phyloP scores from a whole-genome alignment of 2,797 vertebrate genomes.

The Tachyglossus aculeatus region DNA sequence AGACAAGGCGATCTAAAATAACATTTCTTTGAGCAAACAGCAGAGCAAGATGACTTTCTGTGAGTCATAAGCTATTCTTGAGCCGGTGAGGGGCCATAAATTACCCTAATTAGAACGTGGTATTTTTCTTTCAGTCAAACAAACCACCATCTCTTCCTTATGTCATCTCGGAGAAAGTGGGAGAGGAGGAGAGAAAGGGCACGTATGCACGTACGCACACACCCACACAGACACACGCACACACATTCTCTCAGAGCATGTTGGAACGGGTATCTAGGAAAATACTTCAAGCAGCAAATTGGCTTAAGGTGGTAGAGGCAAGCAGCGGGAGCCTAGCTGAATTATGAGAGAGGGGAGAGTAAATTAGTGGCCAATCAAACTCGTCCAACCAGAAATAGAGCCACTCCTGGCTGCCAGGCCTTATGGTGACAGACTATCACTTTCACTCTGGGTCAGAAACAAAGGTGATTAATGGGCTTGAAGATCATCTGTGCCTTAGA shows the following conservation, averaged over 20 bases:
- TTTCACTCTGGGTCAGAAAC: constrained; percentile 42
- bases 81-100: constrained; percentile 64
- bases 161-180: constrained; percentile 48
- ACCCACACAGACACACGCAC: not conserved
- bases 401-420: constrained; percentile 74
- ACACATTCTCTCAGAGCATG: not conserved
- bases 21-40: constrained; percentile 56
- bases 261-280: constrained; percentile 54
- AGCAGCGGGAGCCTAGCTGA: constrained; percentile 36
- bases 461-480: constrained; percentile 43
- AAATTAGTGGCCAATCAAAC: constrained; percentile 66
- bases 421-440: constrained; percentile 50
- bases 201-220: not conserved
- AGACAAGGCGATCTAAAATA: constrained; percentile 36
- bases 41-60: constrained; percentile 47
- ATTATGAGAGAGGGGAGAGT: constrained; percentile 53
- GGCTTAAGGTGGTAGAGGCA: constrained; percentile 33
- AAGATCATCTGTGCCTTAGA: not conserved
- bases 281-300: constrained; percentile 59
- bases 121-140: constrained; percentile 58
- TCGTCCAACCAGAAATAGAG: constrained; percentile 64
- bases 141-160: constrained; percentile 57
- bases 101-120: constrained; percentile 58
- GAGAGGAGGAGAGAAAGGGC: constrained; percentile 1
- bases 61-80: constrained; percentile 63